phyloP scores from a whole-genome alignment of 2,797 vertebrate genomes.

The Gorsachius magnificus region DNA sequence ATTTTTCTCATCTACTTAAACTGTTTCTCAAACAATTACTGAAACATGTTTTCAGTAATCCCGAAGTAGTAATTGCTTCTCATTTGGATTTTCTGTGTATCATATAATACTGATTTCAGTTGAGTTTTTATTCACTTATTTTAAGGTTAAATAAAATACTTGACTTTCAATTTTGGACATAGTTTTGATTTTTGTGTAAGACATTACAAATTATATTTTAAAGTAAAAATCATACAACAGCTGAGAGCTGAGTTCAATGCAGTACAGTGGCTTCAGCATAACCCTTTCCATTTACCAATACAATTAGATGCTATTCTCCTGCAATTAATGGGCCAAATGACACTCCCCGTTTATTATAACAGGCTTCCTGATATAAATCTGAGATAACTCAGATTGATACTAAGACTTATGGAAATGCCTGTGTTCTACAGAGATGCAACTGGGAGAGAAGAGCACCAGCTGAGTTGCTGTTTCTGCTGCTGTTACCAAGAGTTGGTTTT shows the following conservation, averaged over 20 bases:
- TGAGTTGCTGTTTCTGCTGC: neutral
- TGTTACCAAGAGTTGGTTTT: neutral
- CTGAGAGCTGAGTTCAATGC: neutral
- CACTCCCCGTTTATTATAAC: neutral
- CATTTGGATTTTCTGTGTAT: neutral
- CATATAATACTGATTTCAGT: neutral
- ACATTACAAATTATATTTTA: neutral
- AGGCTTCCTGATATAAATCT: conserved; percentile 5
- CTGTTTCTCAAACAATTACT: neutral
- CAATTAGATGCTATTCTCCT: conserved; percentile 22
- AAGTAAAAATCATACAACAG: neutral
- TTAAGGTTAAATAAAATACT: neutral
- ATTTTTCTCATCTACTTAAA: neutral
- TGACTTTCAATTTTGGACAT: neutral
- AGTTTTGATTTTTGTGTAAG: neutral
- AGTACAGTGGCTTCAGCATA: neutral
- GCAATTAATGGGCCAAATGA: conserved; percentile 33
- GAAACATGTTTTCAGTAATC: neutral
- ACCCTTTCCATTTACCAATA: neutral
- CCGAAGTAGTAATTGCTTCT: neutral
- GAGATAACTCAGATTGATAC: neutral
- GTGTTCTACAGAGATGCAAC: neutral
- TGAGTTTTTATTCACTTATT: neutral
- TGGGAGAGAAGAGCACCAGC: neutral
- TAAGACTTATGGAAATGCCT: neutral